Base-by-base conservation (phyloP, 2,888 invertebrate species). In the Taphrorychus bicolor region DNA sequence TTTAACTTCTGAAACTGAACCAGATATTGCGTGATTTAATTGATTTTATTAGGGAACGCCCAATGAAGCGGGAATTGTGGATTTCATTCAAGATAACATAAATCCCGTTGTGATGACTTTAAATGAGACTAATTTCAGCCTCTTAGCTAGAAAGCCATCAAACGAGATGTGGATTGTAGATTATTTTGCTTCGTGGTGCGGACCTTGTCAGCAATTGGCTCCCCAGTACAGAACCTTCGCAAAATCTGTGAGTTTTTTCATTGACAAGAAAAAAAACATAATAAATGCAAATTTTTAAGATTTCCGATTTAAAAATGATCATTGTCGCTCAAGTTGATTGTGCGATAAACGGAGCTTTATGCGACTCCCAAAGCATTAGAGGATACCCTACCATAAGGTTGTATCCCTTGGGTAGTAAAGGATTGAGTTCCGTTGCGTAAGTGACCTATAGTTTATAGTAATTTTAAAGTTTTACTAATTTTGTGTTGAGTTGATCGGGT, bases 171-270 rank as follows among this genome's bases (percentile, higher is more conserved):
- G 90, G 89, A 77, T 89, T 19, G 87, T 92, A 2, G 90, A 91
- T 81, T 92, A 87, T 80, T 91, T 85, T 78, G 90, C 89, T 9
- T 88, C 90, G 0, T 91, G 91, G 91, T 92, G 92, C 82, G 88
- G 87, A 1, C 91, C 91, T 0, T 92, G 92, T 77, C 88, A 89
- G 75, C 86, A 87, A 76, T 81, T 92, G 70, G 85, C 86, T 7
- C 88, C 89, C 0, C 87, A 91, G 74, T 91, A 89, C 87, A 84
- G 89, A 45, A 83, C 84, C 76, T 82, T 91, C 24, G 90, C 91
- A 1, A 86, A 85, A 78, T 81, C 85, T 68, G 81, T 85, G 70
- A 75, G 58, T 14, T n/a, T 14, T 14, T 3, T 16, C 2, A 45
- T 45, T 32, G 0, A 17, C 16, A 32, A 7, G 1, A 32, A 32